Evolutionary conservation across 2,888 invertebrate species (phyloP).

Genomic region (Branchipolynoe longqiensis): DNA sequence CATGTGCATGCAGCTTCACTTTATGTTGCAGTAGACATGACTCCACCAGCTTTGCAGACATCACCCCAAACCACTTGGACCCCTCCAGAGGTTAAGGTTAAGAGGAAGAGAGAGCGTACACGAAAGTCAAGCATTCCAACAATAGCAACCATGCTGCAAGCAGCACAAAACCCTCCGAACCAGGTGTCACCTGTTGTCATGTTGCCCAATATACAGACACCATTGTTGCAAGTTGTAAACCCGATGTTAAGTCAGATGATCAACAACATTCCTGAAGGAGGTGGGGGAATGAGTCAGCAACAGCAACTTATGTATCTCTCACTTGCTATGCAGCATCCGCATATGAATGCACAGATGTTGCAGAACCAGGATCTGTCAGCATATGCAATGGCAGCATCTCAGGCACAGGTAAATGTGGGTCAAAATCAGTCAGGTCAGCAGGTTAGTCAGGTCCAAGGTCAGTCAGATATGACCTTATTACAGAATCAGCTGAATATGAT

Average conservation of each 20-base stretch:
- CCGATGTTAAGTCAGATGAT: constrained; percentile 59
- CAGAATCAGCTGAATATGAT: constrained; percentile 70
- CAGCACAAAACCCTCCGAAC: constrained; percentile 67
- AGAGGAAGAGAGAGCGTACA: constrained; percentile 81
- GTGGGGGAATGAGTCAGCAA: constrained; percentile 10
- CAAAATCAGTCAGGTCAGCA: constrained; percentile 27
- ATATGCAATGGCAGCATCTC: not conserved
- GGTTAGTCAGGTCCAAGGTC: constrained; percentile 10
- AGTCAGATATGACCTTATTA: constrained; percentile 50
- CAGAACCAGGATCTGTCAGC: constrained; percentile 26
- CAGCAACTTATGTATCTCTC: constrained; percentile 43
- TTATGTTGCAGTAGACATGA: too few relatives aligned
- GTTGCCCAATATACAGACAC: constrained; percentile 69
- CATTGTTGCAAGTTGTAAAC: constrained; percentile 69
- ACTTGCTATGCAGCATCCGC: constrained; percentile 39
- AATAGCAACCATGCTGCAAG: constrained; percentile 85
- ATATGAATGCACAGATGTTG: constrained; percentile 31
- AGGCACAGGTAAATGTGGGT: not conserved
- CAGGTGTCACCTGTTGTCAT: constrained; percentile 48
- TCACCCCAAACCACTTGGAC: not conserved
- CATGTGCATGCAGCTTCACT: too few relatives aligned
- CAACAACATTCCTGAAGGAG: constrained; percentile 13
- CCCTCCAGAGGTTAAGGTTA: not conserved
- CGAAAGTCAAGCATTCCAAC: constrained; percentile 88
- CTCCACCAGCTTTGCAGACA: not conserved